Percentiles rank a stretch among this genome's conserved stretches.
Evolutionary conservation across 2,888 invertebrate genomes (phyloP).

Genomic region (Amiota communis): DNA sequence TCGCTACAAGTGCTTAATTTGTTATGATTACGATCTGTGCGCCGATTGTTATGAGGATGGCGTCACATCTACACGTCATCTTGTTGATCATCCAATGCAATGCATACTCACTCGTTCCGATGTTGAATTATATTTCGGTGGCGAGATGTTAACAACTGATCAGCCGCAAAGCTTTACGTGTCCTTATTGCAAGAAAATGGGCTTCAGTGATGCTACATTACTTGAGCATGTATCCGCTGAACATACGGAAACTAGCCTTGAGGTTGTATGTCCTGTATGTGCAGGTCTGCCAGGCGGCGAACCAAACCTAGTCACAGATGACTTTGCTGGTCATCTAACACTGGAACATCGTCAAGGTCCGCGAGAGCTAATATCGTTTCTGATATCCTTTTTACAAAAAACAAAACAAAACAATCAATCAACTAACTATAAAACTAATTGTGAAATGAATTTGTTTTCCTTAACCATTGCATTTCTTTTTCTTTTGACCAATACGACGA

Average conservation of each 20-base stretch:
- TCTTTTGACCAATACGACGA: constrained; percentile 81
- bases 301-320: constrained; percentile 97
- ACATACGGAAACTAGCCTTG: constrained; percentile 91
- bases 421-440: background rate
- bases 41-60: constrained; percentile 95
- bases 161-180: constrained; percentile 97
- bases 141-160: constrained; percentile 91
- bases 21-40: constrained; percentile 99
- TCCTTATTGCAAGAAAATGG: constrained; percentile 97
- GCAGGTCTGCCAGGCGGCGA: constrained; percentile 97
- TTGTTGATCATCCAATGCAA: constrained; percentile 98
- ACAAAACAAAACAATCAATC: constrained; percentile 28
- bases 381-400: constrained; percentile 80
- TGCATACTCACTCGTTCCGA: constrained; percentile 97
- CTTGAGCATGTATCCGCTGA: constrained; percentile 93
- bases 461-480: constrained; percentile 71
- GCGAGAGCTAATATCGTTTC: constrained; percentile 92
- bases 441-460: constrained; percentile 62
- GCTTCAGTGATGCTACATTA: constrained; percentile 92
- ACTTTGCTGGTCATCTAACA: constrained; percentile 96
- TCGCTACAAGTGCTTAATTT: constrained; percentile 98
- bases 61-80: constrained; percentile 92
- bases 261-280: constrained; percentile 98
- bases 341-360: constrained; percentile 93
- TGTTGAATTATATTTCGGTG: constrained; percentile 97